Evolutionary conservation across 2,797 vertebrate species (phyloP).

Genomic region (Orientallactaga sibirica): DNA sequence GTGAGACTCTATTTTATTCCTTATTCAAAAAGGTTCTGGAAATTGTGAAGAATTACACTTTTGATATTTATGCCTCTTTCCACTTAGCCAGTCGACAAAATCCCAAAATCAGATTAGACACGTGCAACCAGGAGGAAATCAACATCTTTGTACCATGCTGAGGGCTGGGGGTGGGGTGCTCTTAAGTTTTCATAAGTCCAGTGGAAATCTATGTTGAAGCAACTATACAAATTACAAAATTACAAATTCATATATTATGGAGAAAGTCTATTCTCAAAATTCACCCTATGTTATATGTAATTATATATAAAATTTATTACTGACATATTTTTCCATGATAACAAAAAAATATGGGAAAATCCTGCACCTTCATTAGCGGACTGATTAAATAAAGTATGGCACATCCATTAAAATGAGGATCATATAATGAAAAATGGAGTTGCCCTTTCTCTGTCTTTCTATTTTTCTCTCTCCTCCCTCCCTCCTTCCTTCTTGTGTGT

Average conservation of each 20-base stretch:
- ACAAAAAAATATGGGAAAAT: background rate
- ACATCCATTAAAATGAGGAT: background rate
- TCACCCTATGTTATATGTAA: background rate
- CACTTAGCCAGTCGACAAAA: background rate
- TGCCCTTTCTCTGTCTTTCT: background rate
- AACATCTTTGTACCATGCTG: background rate
- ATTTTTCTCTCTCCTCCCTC: background rate
- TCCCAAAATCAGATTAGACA: background rate
- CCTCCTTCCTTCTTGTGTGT: background rate
- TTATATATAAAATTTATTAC: background rate
- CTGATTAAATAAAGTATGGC: background rate
- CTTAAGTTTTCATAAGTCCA: background rate
- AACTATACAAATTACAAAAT: background rate
- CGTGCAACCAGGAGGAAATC: background rate
- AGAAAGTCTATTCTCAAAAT: background rate
- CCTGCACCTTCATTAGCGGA: background rate
- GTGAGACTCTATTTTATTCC: background rate
- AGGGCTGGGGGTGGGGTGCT: background rate
- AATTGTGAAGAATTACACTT: slow-evolving; percentile 18
- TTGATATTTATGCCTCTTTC: background rate
- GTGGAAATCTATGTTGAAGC: background rate
- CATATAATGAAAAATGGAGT: background rate
- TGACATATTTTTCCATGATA: background rate
- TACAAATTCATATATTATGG: background rate
- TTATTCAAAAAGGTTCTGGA: background rate